A percentile compares a stretch with the other conserved stretches of the same genome.
Evolutionary conservation across 2,888 invertebrate genomes (phyloP).

Genomic region (Trachelus troglodyta): DNA sequence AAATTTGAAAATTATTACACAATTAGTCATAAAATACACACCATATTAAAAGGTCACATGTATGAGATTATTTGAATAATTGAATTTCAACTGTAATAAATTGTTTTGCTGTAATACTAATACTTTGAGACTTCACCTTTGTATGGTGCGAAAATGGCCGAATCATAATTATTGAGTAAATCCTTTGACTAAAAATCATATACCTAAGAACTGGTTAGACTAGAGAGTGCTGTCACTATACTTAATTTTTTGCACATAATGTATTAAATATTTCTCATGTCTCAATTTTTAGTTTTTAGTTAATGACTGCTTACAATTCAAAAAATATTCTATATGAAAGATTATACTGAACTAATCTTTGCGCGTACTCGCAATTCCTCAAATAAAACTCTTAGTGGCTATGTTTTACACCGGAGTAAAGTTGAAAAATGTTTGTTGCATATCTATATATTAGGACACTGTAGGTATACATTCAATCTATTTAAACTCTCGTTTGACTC

Average conservation of each 20-base stretch:
- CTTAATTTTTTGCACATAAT: background rate
- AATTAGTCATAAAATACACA: background rate
- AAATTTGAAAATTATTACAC: background rate
- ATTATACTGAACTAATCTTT: background rate
- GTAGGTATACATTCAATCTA: no score
- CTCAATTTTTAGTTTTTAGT: no score
- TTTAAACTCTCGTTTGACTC: no score
- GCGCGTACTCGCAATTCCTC: background rate
- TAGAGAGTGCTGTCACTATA: background rate
- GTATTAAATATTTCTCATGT: no score
- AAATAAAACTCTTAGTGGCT: background rate
- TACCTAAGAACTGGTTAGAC: background rate
- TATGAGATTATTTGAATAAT: background rate
- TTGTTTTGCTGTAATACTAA: background rate
- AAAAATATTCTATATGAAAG: background rate
- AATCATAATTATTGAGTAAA: background rate
- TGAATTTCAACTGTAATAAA: background rate
- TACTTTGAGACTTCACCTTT: background rate
- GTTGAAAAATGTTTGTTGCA: no score
- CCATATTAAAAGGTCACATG: background rate
- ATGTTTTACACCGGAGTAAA: no score
- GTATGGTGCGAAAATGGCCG: background rate
- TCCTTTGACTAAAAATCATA: background rate
- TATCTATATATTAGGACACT: no score
- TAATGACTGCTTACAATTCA: background rate